A percentile compares a stretch with the other conserved stretches of the same genome.
Conservation (phyloP, 1,140 invertebrate genomes). For the Aphis gossypii region DNA sequence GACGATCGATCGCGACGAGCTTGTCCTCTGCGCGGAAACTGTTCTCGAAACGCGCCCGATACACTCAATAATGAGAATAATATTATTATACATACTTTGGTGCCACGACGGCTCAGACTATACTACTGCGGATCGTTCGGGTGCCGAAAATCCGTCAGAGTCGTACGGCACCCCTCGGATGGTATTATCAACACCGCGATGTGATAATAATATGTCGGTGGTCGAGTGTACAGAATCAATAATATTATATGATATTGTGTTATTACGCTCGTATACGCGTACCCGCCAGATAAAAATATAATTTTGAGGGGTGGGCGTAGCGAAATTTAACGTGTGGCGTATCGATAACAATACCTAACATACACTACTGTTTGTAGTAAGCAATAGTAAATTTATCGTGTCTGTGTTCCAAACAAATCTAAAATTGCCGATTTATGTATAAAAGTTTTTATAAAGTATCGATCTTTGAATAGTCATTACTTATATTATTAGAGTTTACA, state of each 20-base stretch:
- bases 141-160: background rate
- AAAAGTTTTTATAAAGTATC: background rate
- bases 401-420: background rate
- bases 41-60: background rate
- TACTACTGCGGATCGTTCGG: background rate
- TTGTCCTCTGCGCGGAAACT: background rate
- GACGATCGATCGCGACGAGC: background rate
- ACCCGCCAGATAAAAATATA: too few relatives aligned
- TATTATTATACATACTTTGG: background rate
- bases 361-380: background rate
- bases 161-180: background rate
- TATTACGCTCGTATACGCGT: too few relatives aligned
- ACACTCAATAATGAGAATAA: background rate
- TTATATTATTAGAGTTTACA: too few relatives aligned
- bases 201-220: background rate
- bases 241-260: background rate
- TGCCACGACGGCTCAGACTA: too few relatives aligned
- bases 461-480: background rate
- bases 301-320: too few relatives aligned
- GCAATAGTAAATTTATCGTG: too few relatives aligned
- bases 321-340: too few relatives aligned
- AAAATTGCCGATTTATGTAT: background rate
- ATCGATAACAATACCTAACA: too few relatives aligned
- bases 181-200: background rate
- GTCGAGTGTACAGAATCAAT: background rate